phyloP scores from a whole-genome alignment of 1,140 invertebrate genomes.

The Scaptomyza pallida region DNA sequence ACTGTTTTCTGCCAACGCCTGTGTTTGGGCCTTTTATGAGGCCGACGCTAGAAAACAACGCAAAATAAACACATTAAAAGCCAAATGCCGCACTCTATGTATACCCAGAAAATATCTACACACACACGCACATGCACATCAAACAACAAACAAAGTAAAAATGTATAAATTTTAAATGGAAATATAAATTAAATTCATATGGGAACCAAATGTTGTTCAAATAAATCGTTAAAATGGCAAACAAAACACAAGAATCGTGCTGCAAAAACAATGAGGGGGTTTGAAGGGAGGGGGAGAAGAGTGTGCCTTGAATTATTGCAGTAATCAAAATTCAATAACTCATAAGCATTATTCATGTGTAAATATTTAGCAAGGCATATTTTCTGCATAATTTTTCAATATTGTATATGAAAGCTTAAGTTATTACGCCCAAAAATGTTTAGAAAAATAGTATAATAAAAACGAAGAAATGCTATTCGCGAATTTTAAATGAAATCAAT shows the following conservation, averaged over 20 bases:
- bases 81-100: conserved; percentile 56
- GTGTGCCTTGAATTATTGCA: conserved; percentile 48
- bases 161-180: conserved; percentile 78
- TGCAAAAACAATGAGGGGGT: neutral
- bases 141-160: conserved; percentile 49
- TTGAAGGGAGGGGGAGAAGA: neutral
- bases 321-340: conserved; percentile 73
- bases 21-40: conserved; percentile 50
- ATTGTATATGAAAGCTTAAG: neutral
- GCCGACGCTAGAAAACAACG: conserved; percentile 39
- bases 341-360: conserved; percentile 45
- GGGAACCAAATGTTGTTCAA: conserved; percentile 77
- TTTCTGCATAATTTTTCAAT: conserved; percentile 21
- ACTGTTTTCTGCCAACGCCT: conserved; percentile 64
- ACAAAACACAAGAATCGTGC: conserved; percentile 53
- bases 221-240: conserved; percentile 78
- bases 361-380: conserved; percentile 31
- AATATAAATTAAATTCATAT: conserved; percentile 82
- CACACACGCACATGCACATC: conserved; percentile 4
- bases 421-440: too few species aligned
- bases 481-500: conserved; percentile 13
- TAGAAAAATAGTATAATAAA: conserved; percentile 2
- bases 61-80: conserved; percentile 76
- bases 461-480: conserved; percentile 1
- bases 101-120: conserved; percentile 31